Evolutionary conservation across 2,113 vertebrate species (phyloP), one percentile per base, ranked within the genome.

Genomic region (Catharus bicknelli): DNA sequence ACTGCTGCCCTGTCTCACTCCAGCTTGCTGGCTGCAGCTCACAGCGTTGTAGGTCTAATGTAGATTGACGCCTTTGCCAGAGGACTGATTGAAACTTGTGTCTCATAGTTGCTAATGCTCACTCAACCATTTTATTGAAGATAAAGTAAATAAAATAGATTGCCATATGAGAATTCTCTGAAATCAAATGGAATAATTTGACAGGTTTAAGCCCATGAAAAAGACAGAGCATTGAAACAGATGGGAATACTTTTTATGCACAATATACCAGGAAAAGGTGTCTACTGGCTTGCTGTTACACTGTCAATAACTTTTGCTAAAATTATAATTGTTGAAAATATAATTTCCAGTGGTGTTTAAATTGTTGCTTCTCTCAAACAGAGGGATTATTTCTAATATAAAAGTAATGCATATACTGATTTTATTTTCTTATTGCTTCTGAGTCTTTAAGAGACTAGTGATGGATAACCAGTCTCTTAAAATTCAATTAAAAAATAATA

Each of bases 121-220:
- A 98, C 96, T 98, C 98, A 98, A 99, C 97, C 99, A 98, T 99
- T 99, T 98, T 99, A 99, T 99, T 99, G 98, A 98, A 99, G 98
- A 98, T 98, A 98, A 98, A 98, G 98, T 99, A 99, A 99, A 99
- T 99, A 99, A 99, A 99, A 98, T 98, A 98, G 98, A 97, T 98
- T 98, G 97, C 97, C 97, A 96, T 98, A 98, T 97, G 98, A 99
- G 98, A 98, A 97, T 98, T 98, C 97, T 97, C 96, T 98, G 98
- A 98, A 98, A 98, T 98, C 97, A 98, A 98, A 98, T 98, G 97
- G 96, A 97, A 98, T 98, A 98, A 98, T 99, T 97, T 98, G 97
- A 97, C 96, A 98, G 97, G 97, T 97, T 97, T 96, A 97, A 97
- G 84, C 93, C 95, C 88, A 89, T 96, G 93, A 97, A 97, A 95